Base-by-base conservation (phyloP, 2,888 invertebrate species). In the Ditylenchus weischeri region DNA sequence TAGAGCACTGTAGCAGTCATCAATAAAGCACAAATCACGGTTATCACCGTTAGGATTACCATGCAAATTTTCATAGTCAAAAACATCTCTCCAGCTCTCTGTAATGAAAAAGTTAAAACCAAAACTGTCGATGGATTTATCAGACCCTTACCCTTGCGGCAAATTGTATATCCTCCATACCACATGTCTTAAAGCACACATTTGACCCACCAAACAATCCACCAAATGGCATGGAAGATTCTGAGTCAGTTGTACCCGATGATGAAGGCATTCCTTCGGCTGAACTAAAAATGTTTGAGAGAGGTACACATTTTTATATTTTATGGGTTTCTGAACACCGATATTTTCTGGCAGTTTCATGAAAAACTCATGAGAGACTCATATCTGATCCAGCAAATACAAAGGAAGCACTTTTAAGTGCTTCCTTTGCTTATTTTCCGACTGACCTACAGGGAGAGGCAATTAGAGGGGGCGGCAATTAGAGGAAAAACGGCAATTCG, bases 81-180 rank as follows among this genome's bases (percentile, higher is more conserved):
- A 66, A 80, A 77, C 74, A 79, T 74, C 43, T 80, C 80, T 4
- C 78, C 80, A 48, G 80, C 80, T 51, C 77, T 68, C 80, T 80
- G 71, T 64, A 79, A 77, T 8, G 8, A 43, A 15, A 43, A 1
- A 13, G 2, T 43, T 43, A 43, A 57, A n/a, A 29, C 5, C 2
- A 29, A 29, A 29, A 29, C 29, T 29, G 29, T 2, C 2, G 2
- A 29, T 29, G 2, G 29, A 4, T 29, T 29, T 29, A 5, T 29
- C 3, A 29, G 29, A 4, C 5, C 8, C 1, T 18, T 43, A 79
- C 80, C 64, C 76, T 76, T 5, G 80, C 80, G 8, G 80, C 80
- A 64, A 73, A 76, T 63, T 79, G 79, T 59, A 80, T 78, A 59
- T 80, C 80, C 50, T 80, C 80, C 78, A 78, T 77, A 35, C 80